phyloP scores from a whole-genome alignment of 2,888 invertebrate species.

The Thera britannica region DNA sequence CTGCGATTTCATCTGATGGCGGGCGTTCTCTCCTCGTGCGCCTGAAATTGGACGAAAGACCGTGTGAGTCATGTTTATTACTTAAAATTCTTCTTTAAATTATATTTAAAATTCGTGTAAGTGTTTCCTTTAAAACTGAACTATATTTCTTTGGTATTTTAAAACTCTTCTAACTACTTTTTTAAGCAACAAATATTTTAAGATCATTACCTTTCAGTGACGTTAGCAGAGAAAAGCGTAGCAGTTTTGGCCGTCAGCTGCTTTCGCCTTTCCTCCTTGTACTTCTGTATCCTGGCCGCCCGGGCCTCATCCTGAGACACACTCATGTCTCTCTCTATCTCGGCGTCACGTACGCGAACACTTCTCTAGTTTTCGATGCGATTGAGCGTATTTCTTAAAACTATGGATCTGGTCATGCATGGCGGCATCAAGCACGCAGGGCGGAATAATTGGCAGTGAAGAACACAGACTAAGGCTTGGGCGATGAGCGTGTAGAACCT shows the following conservation, averaged over 20 bases:
- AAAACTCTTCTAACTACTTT: too few relatives aligned
- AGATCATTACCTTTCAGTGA: conserved; percentile 76
- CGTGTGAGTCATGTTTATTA: not conserved
- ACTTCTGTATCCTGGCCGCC: conserved; percentile 87
- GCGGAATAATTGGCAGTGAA: conserved; percentile 81
- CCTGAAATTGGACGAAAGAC: conserved; percentile 63
- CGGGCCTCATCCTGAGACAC: conserved; percentile 79
- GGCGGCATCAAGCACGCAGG: conserved; percentile 76
- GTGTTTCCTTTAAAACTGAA: too few relatives aligned
- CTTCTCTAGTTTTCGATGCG: conserved; percentile 52
- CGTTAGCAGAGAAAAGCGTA: conserved; percentile 87
- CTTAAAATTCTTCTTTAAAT: not conserved
- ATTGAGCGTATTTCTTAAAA: conserved; percentile 59
- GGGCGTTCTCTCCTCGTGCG: conserved; percentile 64
- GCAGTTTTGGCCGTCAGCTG: conserved; percentile 87
- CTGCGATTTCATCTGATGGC: conserved; percentile 65
- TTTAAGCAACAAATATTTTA: not conserved
- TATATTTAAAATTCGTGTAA: not conserved
- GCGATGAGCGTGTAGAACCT: conserved; percentile 60
- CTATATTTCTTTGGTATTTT: too few relatives aligned
- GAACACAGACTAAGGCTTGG: conserved; percentile 68
- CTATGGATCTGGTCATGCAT: conserved; percentile 73
- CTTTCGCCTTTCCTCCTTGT: conserved; percentile 89
- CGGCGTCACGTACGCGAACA: conserved; percentile 71
- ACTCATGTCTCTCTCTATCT: conserved; percentile 64